Evolutionary conservation across 2,113 vertebrate species (phyloP), one percentile per base, ranked within the genome.

Genomic region (Oostethus manadensis): DNA sequence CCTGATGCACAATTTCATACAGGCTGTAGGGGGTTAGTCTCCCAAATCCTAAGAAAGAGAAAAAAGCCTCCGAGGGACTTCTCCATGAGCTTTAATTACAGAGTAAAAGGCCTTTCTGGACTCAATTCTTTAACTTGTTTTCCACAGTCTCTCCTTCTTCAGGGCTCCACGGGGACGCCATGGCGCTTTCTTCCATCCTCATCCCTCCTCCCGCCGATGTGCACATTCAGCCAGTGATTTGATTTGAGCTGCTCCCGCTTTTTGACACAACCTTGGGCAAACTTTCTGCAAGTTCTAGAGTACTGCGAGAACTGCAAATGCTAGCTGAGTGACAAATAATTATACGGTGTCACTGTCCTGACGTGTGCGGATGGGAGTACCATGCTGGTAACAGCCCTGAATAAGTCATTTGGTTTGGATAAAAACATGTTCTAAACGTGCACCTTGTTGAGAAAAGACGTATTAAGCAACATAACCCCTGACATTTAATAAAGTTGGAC

Each of bases 61-160:
- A 80, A 71, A 71, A 65, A 64, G 74, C 72, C 72, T 73, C 17
- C 1, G 60, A 75, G 67, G 78, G 51, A 48, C 53, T 51, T 0
- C 46, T 47, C 66, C 58, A 72, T 70, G 60, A 62, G 43, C 77
- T 84, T 80, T 87, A 84, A 83, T 87, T 76, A 82, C 78, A 9
- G 50, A 68, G 76, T 76, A 73, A 75, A 76, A 75, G 70, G 71
- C 76, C 76, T 66, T 62, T 59, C 61, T 21, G 6, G 40, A 60
- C 66, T 70, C 44, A 48, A 49, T 68, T 54, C 44, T 62, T 18
- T 66, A 78, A 79, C 64, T 76, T 80, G 68, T 73, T 81, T 78
- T 75, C 61, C 62, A 10, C 58, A 72, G 56, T 63, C 54, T 66
- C 66, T 71, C 3, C 23, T 15, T 76, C 70, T 77, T 59, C 18